Conservation (phyloP, 2,888 invertebrate genomes). For the Lasioglossum villosulum region DNA sequence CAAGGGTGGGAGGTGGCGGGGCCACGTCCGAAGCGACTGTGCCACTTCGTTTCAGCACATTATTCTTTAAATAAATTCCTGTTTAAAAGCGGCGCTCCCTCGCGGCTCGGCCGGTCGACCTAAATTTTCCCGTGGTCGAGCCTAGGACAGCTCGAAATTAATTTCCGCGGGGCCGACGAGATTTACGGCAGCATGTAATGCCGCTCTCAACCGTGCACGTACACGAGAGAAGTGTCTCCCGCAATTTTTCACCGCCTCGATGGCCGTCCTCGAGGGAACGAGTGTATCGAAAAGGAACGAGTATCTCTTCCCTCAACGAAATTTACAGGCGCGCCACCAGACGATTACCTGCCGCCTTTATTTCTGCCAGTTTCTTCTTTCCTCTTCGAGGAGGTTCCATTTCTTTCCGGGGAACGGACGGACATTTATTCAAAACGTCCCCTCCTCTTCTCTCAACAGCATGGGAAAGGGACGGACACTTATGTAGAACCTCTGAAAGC, state of each 20-base stretch:
- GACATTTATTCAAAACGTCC: background rate
- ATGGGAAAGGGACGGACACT: background rate
- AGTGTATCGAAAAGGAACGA: constrained; percentile 4
- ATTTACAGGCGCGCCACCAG: background rate
- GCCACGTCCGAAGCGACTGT: background rate
- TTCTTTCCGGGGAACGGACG: too few relatives aligned
- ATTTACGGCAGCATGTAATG: constrained; percentile 40
- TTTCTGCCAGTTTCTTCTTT: background rate
- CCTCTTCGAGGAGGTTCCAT: background rate
- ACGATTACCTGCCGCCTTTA: background rate
- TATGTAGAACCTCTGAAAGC: background rate
- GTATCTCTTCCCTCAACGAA: background rate
- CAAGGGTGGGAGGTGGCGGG: background rate
- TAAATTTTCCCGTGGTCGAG: constrained; percentile 28
- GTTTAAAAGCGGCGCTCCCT: constrained; percentile 20
- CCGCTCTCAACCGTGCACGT: background rate
- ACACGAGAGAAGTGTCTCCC: constrained; percentile 10
- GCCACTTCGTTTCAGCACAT: background rate
- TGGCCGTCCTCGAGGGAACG: background rate
- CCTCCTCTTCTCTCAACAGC: too few relatives aligned
- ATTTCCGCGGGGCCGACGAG: constrained; percentile 19
- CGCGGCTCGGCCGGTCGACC: constrained; percentile 7
- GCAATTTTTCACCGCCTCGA: constrained; percentile 31
- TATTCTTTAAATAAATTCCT: constrained; percentile 29
- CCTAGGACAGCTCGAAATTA: constrained; percentile 33